Conservation (phyloP, 2,888 invertebrate species). For the Iphiclides podalirius region DNA sequence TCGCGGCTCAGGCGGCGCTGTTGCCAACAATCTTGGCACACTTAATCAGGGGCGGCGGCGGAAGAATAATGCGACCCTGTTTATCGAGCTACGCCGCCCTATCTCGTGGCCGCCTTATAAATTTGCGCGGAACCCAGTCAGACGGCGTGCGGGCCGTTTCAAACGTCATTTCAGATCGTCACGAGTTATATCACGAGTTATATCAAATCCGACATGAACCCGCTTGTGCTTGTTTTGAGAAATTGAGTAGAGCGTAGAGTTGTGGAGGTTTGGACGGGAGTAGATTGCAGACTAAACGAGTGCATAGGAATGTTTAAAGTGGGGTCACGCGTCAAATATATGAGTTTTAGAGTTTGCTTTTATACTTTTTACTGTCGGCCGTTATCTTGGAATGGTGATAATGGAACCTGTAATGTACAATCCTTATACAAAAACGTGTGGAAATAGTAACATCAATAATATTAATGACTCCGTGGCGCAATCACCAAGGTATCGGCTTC, state of each 20-base stretch:
- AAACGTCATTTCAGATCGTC: slow-evolving; percentile 13
- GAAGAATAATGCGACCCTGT: slow-evolving; percentile 24
- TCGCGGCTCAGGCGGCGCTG: not conserved
- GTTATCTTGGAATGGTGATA: too few species aligned
- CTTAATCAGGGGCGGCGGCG: slow-evolving; percentile 16
- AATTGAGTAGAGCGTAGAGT: not conserved
- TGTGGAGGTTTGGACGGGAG: not conserved
- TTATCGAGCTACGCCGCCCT: slow-evolving; percentile 9
- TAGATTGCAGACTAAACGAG: not conserved
- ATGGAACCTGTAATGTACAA: too few species aligned
- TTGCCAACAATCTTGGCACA: slow-evolving; percentile 24
- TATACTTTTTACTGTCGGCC: too few species aligned
- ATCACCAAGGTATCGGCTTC: too few species aligned
- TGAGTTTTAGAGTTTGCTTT: too few species aligned
- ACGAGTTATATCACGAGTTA: slow-evolving; percentile 5
- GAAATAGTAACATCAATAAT: too few species aligned
- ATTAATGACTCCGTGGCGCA: too few species aligned
- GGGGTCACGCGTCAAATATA: too few species aligned
- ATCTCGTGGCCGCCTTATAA: slow-evolving; percentile 11
- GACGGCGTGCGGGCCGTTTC: not conserved
- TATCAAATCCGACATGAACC: not conserved
- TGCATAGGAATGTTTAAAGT: too few species aligned
- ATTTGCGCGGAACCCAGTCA: not conserved
- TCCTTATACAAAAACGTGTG: too few species aligned
- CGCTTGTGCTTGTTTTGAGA: not conserved